Percentiles rank a stretch among this genome's conserved stretches.
phyloP scores from a whole-genome alignment of 2,888 invertebrate species.

The Platycnemis pennipes region DNA sequence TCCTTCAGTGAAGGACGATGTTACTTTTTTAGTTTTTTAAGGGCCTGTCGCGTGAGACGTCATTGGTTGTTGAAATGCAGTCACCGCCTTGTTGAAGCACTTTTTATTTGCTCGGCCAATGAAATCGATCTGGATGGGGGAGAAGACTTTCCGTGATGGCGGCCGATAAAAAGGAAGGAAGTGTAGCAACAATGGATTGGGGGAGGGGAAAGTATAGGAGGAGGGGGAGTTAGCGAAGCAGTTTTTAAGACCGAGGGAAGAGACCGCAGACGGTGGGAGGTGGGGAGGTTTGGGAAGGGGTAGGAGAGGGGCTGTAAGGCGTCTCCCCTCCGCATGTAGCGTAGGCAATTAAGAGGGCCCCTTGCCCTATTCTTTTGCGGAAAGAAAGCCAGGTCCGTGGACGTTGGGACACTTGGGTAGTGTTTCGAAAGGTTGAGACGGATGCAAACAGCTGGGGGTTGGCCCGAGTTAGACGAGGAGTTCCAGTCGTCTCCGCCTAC shows the following conservation, averaged over 20 bases:
- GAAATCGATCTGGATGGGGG: background rate
- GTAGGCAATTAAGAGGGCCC: constrained; percentile 35
- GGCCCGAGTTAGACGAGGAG: background rate
- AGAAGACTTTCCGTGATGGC: background rate
- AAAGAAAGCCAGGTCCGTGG: background rate
- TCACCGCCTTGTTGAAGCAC: background rate
- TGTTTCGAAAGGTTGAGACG: background rate
- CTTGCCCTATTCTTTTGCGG: constrained; percentile 2
- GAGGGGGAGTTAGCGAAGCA: background rate
- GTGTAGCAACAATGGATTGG: constrained; percentile 25
- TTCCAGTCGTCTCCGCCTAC: background rate
- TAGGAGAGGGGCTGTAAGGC: background rate
- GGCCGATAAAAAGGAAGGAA: background rate
- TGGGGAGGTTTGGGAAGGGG: too few relatives aligned
- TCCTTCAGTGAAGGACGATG: too few relatives aligned
- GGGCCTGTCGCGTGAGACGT: background rate
- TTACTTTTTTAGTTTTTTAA: too few relatives aligned
- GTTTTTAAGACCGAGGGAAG: background rate
- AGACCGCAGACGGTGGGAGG: too few relatives aligned
- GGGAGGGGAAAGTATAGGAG: background rate
- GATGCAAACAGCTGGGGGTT: constrained; percentile 52
- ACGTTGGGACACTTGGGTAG: background rate
- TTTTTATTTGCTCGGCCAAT: background rate
- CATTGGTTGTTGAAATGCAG: constrained; percentile 10
- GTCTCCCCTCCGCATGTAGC: background rate